phyloP scores from a whole-genome alignment of 2,113 vertebrate species.

The Eclectus roratus region DNA sequence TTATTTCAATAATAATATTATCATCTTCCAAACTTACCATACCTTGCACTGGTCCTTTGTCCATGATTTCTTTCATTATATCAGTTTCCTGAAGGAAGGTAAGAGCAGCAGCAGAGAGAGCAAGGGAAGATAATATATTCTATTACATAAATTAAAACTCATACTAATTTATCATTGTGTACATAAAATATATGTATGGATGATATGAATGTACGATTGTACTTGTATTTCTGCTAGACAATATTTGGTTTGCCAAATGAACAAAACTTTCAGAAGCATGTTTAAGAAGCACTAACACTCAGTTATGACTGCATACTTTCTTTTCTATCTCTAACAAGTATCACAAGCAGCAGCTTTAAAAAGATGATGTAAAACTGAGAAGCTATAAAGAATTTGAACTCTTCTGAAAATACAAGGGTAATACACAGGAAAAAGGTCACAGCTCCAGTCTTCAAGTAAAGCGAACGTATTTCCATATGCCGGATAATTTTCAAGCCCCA shows the following conservation, averaged over 20 bases:
- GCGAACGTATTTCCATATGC: neutral
- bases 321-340: neutral
- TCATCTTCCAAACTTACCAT: constrained; percentile 4
- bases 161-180: neutral
- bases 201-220: neutral
- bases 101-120: neutral
- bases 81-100: constrained; percentile 67
- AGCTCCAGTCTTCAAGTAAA: neutral
- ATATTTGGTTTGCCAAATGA: neutral
- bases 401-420: neutral
- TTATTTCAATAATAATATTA: neutral
- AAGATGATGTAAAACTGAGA: neutral
- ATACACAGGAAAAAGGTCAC: neutral
- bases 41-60: constrained; percentile 83
- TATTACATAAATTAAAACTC: neutral
- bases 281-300: neutral
- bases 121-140: neutral
- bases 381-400: neutral
- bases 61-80: constrained; percentile 80
- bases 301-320: neutral
- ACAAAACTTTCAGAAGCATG: neutral
- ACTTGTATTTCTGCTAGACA: neutral
- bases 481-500: neutral
- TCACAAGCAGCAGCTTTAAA: neutral
- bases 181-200: neutral